These are phyloP conservation scores for Anguilla obscura DNA, from an alignment of 2,797 vertebrate species.

Conservation along the genomic window DNA sequence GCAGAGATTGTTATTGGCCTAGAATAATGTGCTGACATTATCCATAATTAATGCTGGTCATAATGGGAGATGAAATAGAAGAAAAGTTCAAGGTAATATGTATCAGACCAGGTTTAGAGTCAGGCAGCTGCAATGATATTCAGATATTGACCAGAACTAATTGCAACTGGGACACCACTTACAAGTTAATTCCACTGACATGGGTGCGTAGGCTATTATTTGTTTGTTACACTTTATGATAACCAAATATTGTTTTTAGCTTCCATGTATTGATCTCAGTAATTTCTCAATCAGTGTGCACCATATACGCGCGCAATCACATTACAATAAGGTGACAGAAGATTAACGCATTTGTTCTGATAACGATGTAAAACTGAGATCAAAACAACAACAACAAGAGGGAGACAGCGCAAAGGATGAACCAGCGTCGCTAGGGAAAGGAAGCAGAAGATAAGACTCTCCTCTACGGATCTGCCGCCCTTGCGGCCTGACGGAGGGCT, in stretches of 20 bases:
- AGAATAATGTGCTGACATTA: neutral
- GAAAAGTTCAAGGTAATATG: neutral
- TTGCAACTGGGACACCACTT: neutral
- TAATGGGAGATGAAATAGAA: neutral
- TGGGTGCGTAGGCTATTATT: neutral
- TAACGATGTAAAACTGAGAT: neutral
- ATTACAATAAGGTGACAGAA: neutral
- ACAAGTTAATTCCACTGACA: neutral
- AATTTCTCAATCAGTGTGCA: neutral
- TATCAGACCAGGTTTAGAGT: neutral
- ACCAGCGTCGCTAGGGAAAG: neutral
- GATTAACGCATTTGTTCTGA: neutral
- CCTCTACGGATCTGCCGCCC: neutral
- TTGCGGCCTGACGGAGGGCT: slow-evolving; percentile 47
- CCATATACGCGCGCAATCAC: neutral
- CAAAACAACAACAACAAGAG: neutral
- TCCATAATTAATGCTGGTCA: neutral
- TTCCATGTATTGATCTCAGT: neutral
- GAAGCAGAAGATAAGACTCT: neutral
- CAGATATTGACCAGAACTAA: neutral
- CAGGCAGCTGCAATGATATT: neutral
- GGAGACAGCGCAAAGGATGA: neutral
- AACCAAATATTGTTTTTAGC: neutral
- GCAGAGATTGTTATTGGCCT: neutral
- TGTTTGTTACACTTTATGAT: neutral